Conservation (phyloP, 2,888 invertebrate genomes). For the Netelia virgata region DNA sequence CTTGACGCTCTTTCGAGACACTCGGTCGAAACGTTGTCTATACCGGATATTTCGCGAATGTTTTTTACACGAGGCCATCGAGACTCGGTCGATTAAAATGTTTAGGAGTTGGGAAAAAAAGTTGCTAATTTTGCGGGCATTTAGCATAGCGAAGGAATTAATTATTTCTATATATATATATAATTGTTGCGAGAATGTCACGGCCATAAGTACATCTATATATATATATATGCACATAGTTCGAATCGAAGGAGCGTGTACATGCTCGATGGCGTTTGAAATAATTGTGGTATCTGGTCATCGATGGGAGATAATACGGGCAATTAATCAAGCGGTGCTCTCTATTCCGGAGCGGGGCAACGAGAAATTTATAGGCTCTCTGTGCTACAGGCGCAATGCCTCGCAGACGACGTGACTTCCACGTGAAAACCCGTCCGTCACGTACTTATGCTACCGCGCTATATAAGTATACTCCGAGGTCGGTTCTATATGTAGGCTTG, state of each 20-base stretch:
- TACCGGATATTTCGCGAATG: constrained; percentile 18
- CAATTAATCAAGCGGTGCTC: constrained; percentile 55
- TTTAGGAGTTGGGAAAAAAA: too few species aligned
- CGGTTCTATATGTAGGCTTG: constrained; percentile 33
- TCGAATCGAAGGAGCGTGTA: neutral
- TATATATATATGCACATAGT: too few species aligned
- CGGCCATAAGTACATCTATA: too few species aligned
- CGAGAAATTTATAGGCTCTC: constrained; percentile 62
- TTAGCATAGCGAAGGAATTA: too few species aligned
- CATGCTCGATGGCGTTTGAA: constrained; percentile 20
- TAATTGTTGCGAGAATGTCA: too few species aligned
- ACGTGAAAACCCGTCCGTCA: constrained; percentile 70
- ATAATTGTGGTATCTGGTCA: constrained; percentile 35
- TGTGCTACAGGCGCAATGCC: constrained; percentile 44
- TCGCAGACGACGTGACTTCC: constrained; percentile 56
- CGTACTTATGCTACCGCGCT: constrained; percentile 25
- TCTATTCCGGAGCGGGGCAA: constrained; percentile 38
- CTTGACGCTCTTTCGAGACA: too few species aligned
- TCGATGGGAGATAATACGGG: constrained; percentile 30
- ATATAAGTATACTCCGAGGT: constrained; percentile 34
- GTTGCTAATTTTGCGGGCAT: too few species aligned
- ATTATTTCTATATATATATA: too few species aligned
- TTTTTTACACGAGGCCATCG: neutral
- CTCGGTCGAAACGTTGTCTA: neutral
- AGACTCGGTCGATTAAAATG: too few species aligned